A percentile compares a stretch with the other conserved stretches of the same genome.
phyloP scores from a whole-genome alignment of 1,140 invertebrate genomes.

The Zaprionus gabonicus region DNA sequence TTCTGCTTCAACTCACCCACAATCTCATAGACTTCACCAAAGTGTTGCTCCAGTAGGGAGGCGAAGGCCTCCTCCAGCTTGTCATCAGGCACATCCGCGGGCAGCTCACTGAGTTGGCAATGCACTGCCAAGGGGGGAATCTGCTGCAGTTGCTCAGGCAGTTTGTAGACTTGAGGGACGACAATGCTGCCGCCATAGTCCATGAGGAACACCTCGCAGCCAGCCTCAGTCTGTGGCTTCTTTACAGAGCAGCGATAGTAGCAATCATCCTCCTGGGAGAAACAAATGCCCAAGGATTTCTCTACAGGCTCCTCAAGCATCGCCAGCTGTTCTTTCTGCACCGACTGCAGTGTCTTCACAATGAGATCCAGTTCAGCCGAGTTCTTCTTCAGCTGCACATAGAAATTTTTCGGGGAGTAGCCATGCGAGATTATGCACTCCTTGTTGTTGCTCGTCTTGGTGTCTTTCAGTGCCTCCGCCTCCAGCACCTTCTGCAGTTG shows the following conservation, averaged over 20 bases:
- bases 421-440: constrained; percentile 86
- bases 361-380: constrained; percentile 87
- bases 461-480: constrained; percentile 26
- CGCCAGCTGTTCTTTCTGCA: constrained; percentile 11
- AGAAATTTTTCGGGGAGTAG: constrained; percentile 89
- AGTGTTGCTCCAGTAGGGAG: constrained; percentile 68
- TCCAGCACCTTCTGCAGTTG: constrained; percentile 63
- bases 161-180: constrained; percentile 85
- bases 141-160: constrained; percentile 87
- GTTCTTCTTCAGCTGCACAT: constrained; percentile 88
- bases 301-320: background rate
- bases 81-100: constrained; percentile 41
- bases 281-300: constrained; percentile 86
- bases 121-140: constrained; percentile 87
- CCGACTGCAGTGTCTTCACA: constrained; percentile 85
- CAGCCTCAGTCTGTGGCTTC: constrained; percentile 85
- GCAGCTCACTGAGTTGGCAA: constrained; percentile 85
- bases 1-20: constrained; percentile 45
- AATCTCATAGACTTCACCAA: constrained; percentile 77
- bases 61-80: constrained; percentile 65
- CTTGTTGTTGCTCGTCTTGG: constrained; percentile 34
- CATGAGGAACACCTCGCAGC: constrained; percentile 88
- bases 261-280: constrained; percentile 88
- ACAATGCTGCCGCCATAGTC: constrained; percentile 90
- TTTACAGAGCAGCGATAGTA: constrained; percentile 89